These are phyloP conservation scores for Nyctereutes procyonoides DNA, from an alignment of 2,113 vertebrate genomes.

Conservation along the genomic window DNA sequence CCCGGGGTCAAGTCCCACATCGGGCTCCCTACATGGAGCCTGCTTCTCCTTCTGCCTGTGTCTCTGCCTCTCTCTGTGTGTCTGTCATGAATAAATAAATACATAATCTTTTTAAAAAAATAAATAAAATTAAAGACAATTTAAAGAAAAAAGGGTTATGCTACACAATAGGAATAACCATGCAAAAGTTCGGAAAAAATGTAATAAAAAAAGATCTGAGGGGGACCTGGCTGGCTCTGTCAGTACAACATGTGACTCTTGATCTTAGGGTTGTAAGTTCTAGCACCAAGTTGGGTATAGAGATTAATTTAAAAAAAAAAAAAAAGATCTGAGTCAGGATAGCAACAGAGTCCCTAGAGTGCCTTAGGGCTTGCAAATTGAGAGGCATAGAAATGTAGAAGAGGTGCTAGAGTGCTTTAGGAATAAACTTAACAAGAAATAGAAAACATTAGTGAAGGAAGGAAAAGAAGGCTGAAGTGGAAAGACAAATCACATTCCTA, in stretches of 20 bases:
- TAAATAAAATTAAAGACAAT: too few species aligned
- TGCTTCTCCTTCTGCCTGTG: too few species aligned
- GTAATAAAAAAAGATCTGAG: neutral
- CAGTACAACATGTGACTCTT: neutral
- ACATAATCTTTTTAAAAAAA: too few species aligned
- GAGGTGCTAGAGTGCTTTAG: neutral
- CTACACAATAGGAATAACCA: neutral
- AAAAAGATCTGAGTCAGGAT: neutral
- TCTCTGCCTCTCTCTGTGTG: too few species aligned
- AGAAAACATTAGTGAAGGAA: neutral
- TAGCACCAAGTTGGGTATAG: neutral
- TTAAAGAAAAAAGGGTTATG: neutral
- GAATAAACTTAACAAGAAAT: neutral
- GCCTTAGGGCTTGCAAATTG: neutral
- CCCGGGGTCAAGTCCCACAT: too few species aligned
- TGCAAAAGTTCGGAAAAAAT: neutral
- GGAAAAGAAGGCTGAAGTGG: neutral
- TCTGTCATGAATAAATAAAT: too few species aligned
- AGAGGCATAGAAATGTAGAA: too few species aligned
- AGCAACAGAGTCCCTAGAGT: neutral
- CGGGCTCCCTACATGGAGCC: too few species aligned
- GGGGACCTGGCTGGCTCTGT: neutral
- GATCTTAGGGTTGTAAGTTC: neutral
- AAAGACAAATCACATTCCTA: neutral
- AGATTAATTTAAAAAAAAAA: neutral